Percentiles rank a stretch among this genome's conserved stretches.
Evolutionary conservation across 2,888 invertebrate genomes (phyloP).

Genomic region (Xestia c-nigrum): DNA sequence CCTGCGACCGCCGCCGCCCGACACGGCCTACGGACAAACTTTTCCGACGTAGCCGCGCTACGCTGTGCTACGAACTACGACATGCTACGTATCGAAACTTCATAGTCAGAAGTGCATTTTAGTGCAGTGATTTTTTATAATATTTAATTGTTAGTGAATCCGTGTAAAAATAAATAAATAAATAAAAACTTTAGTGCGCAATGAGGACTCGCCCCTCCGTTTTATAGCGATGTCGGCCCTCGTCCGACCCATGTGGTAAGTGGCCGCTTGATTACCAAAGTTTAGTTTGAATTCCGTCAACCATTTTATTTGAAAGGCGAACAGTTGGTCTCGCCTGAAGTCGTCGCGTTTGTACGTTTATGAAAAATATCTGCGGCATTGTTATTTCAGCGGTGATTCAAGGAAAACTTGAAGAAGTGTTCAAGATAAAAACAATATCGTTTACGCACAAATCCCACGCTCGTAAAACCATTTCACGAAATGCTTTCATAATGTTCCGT

Average conservation of each 20-base stretch:
- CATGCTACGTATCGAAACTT: conserved; percentile 68
- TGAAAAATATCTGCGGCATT: conserved; percentile 72
- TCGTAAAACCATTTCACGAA: conserved; percentile 90
- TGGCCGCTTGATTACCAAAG: conserved; percentile 70
- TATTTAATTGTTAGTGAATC: conserved; percentile 74
- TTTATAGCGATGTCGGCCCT: conserved; percentile 91
- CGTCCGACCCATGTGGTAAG: conserved; percentile 90
- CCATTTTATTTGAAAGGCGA: conserved; percentile 73
- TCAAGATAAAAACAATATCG: conserved; percentile 78
- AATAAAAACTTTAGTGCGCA: conserved; percentile 84
- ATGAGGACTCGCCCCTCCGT: conserved; percentile 83
- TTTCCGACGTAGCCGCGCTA: conserved; percentile 80
- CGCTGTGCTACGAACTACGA: conserved; percentile 75
- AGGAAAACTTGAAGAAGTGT: conserved; percentile 83
- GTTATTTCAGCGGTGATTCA: conserved; percentile 86
- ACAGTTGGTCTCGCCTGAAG: conserved; percentile 72
- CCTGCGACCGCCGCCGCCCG: conserved; percentile 75
- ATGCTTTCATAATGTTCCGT: conserved; percentile 85
- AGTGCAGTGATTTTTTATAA: conserved; percentile 79
- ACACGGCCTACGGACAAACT: conserved; percentile 84
- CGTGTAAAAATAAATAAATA: conserved; percentile 73
- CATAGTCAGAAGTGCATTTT: conserved; percentile 72
- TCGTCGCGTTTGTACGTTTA: conserved; percentile 67
- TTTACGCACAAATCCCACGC: conserved; percentile 90
- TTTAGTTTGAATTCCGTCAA: conserved; percentile 68